These are phyloP conservation scores for Elaphurus davidianus DNA, from an alignment of 2,113 vertebrate species.

Conservation along the genomic window DNA sequence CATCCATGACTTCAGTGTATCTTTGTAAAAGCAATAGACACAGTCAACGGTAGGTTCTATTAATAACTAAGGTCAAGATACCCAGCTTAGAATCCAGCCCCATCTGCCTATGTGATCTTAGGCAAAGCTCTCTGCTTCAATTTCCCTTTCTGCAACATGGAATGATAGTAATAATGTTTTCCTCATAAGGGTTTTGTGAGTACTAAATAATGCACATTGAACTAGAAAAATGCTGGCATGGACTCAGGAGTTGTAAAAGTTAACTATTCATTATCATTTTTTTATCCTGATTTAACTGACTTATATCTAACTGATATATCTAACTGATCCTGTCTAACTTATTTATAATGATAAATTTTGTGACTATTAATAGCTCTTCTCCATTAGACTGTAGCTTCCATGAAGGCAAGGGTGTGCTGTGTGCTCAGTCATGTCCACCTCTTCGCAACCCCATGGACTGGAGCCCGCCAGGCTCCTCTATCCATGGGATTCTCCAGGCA, in stretches of 20 bases:
- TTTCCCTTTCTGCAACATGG: not conserved
- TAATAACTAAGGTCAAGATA: not conserved
- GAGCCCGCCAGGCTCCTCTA: not conserved
- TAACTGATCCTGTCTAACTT: not conserved
- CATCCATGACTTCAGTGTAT: rapidly evolving
- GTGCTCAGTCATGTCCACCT: not conserved
- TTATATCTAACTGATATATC: not conserved
- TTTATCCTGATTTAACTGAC: not conserved
- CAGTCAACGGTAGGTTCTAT: not conserved
- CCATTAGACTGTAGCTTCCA: not conserved
- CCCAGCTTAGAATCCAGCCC: not conserved
- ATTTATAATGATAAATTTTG: not conserved
- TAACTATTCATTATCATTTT: not conserved
- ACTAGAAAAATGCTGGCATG: too few relatives aligned
- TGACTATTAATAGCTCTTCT: not conserved
- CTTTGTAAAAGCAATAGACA: not conserved
- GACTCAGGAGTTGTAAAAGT: too few relatives aligned
- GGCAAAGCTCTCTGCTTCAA: not conserved
- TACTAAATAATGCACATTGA: not conserved
- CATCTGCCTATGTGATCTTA: rapidly evolving
- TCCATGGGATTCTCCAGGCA: not conserved
- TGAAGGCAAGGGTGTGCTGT: not conserved
- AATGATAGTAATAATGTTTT: not conserved
- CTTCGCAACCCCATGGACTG: not conserved
- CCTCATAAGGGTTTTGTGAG: not conserved